Conservation (phyloP, 2,113 vertebrate genomes). For the Marcusenius ussheri region DNA sequence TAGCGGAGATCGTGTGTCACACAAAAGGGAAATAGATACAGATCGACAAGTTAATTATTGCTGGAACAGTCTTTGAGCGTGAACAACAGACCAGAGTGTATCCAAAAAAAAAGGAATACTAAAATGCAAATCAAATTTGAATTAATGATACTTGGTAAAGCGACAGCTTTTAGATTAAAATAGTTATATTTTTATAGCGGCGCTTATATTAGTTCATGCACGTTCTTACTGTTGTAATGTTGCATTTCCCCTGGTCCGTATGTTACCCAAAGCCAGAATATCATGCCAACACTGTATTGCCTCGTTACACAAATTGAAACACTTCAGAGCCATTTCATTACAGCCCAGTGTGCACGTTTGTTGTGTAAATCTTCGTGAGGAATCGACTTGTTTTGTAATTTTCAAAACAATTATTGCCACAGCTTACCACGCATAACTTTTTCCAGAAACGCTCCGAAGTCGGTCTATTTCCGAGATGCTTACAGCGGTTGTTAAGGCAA, state of each 20-base stretch:
- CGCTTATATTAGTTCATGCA: not conserved
- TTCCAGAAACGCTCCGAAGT: not conserved
- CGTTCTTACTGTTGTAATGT: not conserved
- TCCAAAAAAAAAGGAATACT: not conserved
- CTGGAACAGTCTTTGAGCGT: not conserved
- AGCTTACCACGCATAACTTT: not conserved
- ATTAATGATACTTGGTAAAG: not conserved
- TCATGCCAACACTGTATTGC: not conserved
- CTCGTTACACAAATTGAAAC: not conserved
- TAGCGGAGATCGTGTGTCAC: not conserved
- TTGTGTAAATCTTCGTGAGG: not conserved
- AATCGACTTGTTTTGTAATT: not conserved
- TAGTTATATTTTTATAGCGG: not conserved
- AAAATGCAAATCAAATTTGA: not conserved
- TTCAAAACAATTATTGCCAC: not conserved
- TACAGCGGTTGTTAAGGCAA: conserved; percentile 3
- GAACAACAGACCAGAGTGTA: not conserved
- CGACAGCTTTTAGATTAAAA: not conserved
- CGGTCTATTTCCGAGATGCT: not conserved
- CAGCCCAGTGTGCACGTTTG: not conserved
- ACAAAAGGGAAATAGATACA: not conserved
- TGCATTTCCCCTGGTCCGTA: not conserved
- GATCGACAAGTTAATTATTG: not conserved
- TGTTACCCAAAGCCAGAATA: not conserved
- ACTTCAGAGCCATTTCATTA: not conserved